Percentiles rank a stretch among this genome's conserved stretches.
phyloP scores from a whole-genome alignment of 2,797 vertebrate species.

The Eleutherodactylus coqui region DNA sequence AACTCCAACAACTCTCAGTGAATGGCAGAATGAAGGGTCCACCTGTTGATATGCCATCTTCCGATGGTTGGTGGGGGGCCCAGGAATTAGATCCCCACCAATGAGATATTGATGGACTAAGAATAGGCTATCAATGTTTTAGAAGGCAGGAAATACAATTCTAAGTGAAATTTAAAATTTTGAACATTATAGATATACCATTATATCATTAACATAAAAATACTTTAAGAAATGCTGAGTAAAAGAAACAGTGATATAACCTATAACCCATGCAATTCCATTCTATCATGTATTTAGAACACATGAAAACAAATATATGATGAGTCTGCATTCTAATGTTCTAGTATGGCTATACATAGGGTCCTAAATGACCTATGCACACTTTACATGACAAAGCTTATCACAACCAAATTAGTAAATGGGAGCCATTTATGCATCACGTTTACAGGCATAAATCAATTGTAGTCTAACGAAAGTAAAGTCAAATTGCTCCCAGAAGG shows the following conservation, averaged over 20 bases:
- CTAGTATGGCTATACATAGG: background rate
- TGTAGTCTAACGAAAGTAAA: constrained; percentile 55
- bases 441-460: constrained; percentile 52
- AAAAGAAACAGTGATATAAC: background rate
- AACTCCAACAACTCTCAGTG: background rate
- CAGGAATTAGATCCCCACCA: no score
- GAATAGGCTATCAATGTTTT: no score
- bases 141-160: no score
- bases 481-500: constrained; percentile 49
- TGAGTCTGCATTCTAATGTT: background rate
- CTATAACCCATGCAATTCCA: background rate
- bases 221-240: no score
- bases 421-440: constrained; percentile 12
- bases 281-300: background rate
- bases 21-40: no score
- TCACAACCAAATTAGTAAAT: constrained; percentile 25
- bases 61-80: no score
- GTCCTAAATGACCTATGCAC: background rate
- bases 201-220: no score
- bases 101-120: no score
- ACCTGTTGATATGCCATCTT: no score
- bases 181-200: no score
- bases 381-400: background rate
- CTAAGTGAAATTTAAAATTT: no score
- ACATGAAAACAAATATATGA: no score